Percentiles rank a stretch among this genome's conserved stretches.
phyloP scores from a whole-genome alignment of 2,113 vertebrate genomes.

The Gila orcuttii region DNA sequence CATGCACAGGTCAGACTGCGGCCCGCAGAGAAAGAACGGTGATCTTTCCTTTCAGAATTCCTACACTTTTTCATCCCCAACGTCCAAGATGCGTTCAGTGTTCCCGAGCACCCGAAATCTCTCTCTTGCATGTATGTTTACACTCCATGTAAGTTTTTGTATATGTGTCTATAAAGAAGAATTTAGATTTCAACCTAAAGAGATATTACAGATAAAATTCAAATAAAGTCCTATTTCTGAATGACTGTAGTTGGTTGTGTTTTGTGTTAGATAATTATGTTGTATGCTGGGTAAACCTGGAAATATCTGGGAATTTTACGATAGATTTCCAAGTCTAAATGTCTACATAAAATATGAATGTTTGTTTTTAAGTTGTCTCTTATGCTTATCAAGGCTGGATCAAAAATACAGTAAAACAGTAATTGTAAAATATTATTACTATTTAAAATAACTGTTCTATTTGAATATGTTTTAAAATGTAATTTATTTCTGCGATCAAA shows the following conservation, averaged over 20 bases:
- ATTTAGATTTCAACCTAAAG: constrained; percentile 70
- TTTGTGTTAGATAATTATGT: not conserved
- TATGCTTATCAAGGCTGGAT: no score
- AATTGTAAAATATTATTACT: no score
- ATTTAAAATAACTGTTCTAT: no score
- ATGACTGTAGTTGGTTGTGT: not conserved
- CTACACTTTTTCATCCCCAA: not conserved
- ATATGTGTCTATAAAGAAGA: constrained; percentile 50
- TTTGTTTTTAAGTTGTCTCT: no score
- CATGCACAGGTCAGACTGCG: constrained; percentile 61
- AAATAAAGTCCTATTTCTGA: constrained; percentile 66
- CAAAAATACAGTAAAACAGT: no score
- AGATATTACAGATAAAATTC: constrained; percentile 69
- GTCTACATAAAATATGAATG: no score
- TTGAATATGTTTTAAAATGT: no score
- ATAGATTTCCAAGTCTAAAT: no score
- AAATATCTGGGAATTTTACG: no score
- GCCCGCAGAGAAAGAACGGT: constrained; percentile 28
- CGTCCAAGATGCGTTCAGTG: not conserved
- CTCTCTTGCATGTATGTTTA: constrained; percentile 74
- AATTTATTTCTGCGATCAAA: no score
- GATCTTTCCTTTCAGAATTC: not conserved
- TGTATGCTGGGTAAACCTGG: no score
- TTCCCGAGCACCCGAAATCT: not conserved
- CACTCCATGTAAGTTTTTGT: constrained; percentile 57